These are phyloP conservation scores for Pimephales promelas DNA, from an alignment of 2,113 vertebrate genomes.

Conservation along the genomic window DNA sequence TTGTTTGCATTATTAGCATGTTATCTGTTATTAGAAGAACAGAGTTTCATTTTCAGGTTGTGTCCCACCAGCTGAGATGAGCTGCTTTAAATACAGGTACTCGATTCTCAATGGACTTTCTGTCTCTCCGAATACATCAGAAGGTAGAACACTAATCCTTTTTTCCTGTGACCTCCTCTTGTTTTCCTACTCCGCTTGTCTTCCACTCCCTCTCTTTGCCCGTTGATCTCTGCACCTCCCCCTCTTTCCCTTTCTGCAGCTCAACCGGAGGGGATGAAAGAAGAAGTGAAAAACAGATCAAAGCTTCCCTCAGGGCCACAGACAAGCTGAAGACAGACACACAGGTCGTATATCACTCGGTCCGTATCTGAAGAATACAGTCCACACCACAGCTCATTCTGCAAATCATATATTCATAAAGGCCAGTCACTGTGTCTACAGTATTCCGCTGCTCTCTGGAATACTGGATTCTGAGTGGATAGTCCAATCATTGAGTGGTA, in stretches of 20 bases:
- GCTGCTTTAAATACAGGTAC: background rate
- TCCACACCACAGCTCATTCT: background rate
- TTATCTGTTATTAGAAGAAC: background rate
- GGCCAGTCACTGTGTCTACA: background rate
- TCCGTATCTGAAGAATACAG: background rate
- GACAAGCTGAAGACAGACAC: background rate
- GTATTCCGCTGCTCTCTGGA: background rate
- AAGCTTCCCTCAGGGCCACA: background rate
- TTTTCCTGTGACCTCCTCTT: background rate
- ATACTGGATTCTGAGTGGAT: background rate
- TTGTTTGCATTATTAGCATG: background rate
- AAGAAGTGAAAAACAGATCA: conserved; percentile 2
- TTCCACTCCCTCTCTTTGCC: background rate
- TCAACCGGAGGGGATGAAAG: background rate
- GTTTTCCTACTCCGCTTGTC: background rate
- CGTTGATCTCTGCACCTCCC: conserved; percentile 1
- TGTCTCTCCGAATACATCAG: background rate
- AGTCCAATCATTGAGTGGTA: background rate
- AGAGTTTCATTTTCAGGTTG: background rate
- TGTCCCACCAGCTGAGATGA: background rate
- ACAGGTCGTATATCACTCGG: background rate
- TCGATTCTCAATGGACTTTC: too few species aligned
- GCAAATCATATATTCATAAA: background rate
- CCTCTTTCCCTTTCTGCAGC: background rate
- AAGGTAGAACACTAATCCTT: background rate